phyloP scores from a whole-genome alignment of 2,113 vertebrate genomes.

The Chinchilla lanigera region DNA sequence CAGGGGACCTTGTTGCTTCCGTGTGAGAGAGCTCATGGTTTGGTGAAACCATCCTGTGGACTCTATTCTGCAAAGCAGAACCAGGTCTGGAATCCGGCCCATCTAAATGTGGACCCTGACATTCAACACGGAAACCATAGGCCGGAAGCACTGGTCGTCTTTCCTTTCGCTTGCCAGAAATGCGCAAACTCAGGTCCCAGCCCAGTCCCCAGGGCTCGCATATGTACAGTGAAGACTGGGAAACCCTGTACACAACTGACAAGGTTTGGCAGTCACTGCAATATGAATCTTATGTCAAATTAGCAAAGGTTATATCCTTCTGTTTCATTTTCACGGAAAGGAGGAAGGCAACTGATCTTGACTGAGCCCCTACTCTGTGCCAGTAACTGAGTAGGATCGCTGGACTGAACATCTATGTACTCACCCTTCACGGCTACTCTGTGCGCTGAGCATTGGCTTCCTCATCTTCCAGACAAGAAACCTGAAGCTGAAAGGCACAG shows the following conservation, averaged over 20 bases:
- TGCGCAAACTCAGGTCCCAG: background rate
- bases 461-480: background rate
- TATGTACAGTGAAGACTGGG: background rate
- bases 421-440: background rate
- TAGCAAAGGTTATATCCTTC: background rate
- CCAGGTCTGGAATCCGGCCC: background rate
- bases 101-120: background rate
- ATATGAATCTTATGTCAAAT: background rate
- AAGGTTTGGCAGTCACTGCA: background rate
- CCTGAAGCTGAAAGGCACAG: background rate
- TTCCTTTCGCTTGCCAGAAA: background rate
- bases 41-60: background rate
- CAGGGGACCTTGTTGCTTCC: background rate
- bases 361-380: background rate
- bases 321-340: slow-evolving; percentile 17
- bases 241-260: background rate
- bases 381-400: background rate
- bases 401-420: background rate
- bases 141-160: no score
- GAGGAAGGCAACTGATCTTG: background rate
- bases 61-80: background rate
- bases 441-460: background rate
- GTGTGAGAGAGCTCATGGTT: background rate
- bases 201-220: no score
- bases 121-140: background rate